Evolutionary conservation across 2,797 vertebrate genomes (phyloP), one percentile per base, ranked within the genome.

Genomic region (Halcyon chelicuti): DNA sequence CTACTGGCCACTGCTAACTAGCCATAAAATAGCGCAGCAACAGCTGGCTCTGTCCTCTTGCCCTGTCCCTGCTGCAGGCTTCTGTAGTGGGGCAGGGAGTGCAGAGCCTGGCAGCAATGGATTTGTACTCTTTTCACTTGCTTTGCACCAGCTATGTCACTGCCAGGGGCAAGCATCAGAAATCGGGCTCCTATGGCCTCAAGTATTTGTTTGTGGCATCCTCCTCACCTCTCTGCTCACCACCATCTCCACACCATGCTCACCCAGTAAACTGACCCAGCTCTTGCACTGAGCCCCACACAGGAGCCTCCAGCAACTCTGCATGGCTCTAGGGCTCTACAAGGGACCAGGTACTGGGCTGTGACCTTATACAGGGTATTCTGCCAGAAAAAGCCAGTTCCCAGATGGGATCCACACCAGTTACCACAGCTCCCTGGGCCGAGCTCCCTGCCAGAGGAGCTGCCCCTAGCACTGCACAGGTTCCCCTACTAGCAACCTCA

Each of bases 1-100:
- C 93, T 93, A 90, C 94, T 84, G 94, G 93, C 63, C 90, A 76
- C 49, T 88, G 86, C 76, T 71, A 73, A 63, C 20, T 73, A 90
- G 70, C 91, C 88, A 46, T 51, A 37, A 75, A 91, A 68, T 1
- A 17, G 39, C 8, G 54, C 14, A 13, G 72, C 57, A 20, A 1
- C 13, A 39, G 14, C 8, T 26, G 28, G 9, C 35, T 51, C 25
- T 52, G 1, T 1, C n/a, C 42, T 84, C 55, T 85, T 79, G 67
- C 47, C n/a, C 28, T 39, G 25, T 39, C n/a, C 21, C 60, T 61
- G 3, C 7, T 2, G 35, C 25, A 28, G 37, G 25, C 11, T n/a
- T 86, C 67, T 1, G 0, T 14, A 0, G 2, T 3, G 21, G 37
- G 76, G 21, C 33, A 58, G 33, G 26, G 73, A 92, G 51, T 0